Evolutionary conservation across 1,140 invertebrate genomes (phyloP).

Genomic region (Neotoxoptera formosana): DNA sequence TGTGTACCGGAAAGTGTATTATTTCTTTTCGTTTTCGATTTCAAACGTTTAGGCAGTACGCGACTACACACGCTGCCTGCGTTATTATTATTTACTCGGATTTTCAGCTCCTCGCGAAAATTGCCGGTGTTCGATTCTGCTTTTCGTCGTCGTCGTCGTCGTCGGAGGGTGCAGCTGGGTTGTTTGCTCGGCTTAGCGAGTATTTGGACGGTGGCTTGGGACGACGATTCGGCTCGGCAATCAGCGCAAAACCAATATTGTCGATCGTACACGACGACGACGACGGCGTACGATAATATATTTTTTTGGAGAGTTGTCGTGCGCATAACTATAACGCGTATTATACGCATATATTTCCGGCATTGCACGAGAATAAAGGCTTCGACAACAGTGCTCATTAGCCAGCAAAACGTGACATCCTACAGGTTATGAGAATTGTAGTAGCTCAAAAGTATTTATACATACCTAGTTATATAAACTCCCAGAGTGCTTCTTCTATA

Average conservation of each 20-base stretch:
- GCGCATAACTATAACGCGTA: background rate
- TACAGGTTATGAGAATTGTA: no score
- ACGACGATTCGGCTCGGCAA: background rate
- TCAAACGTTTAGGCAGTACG: background rate
- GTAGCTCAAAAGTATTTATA: no score
- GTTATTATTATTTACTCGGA: slow-evolving; percentile 13
- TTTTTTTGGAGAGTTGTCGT: background rate
- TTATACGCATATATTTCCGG: background rate
- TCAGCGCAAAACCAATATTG: slow-evolving; percentile 9
- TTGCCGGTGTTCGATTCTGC: background rate
- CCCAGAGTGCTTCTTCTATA: no score
- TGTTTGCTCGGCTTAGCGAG: background rate
- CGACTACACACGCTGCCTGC: no score
- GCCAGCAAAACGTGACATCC: no score
- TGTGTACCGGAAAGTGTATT: background rate
- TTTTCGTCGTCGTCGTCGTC: no score
- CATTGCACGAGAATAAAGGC: no score
- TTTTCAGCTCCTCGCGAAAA: background rate
- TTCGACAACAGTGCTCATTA: no score
- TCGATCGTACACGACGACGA: no score
- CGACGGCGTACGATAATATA: background rate
- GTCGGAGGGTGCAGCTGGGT: no score
- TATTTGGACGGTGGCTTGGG: background rate
- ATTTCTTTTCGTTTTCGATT: slow-evolving; percentile 1
- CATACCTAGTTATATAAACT: no score